These are phyloP conservation scores for Cyclina sinensis DNA, from an alignment of 1,140 invertebrate species.

Conservation along the genomic window DNA sequence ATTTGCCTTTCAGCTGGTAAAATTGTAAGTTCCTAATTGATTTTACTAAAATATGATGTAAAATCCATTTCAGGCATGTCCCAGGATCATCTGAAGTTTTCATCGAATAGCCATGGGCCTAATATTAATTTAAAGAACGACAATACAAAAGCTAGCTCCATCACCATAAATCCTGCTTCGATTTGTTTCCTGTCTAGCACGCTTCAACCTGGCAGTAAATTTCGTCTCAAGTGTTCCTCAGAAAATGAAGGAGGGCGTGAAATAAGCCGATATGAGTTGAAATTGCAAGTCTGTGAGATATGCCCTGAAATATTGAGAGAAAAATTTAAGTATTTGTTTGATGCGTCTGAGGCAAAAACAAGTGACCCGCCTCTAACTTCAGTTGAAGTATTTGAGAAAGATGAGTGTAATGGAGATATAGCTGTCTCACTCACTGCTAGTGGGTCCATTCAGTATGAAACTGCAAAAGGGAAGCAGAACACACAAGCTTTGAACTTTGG, in stretches of 20 bases:
- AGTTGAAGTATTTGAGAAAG: not conserved
- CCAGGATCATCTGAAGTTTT: not conserved
- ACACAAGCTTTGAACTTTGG: not conserved
- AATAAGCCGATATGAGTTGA: not conserved
- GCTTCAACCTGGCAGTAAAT: not conserved
- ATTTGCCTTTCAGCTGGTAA: too few relatives aligned
- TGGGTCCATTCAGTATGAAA: not conserved
- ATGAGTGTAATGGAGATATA: conserved; percentile 36
- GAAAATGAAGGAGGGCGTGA: not conserved
- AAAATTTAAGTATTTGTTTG: not conserved
- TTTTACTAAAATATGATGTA: too few relatives aligned
- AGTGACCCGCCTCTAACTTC: not conserved
- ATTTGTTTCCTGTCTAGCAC: not conserved
- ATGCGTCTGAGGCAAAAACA: not conserved
- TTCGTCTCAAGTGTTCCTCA: not conserved
- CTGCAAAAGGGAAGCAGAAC: not conserved
- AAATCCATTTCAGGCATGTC: not conserved
- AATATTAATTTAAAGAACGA: not conserved
- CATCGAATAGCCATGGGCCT: not conserved
- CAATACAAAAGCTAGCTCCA: not conserved
- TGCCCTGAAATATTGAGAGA: not conserved
- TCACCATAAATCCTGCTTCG: not conserved
- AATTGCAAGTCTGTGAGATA: conserved; percentile 2
- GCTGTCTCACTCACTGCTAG: not conserved
- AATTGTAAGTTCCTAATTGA: too few relatives aligned